These are phyloP conservation scores for Sterna hirundo DNA, from an alignment of 2,113 vertebrate genomes.

Conservation along the genomic window DNA sequence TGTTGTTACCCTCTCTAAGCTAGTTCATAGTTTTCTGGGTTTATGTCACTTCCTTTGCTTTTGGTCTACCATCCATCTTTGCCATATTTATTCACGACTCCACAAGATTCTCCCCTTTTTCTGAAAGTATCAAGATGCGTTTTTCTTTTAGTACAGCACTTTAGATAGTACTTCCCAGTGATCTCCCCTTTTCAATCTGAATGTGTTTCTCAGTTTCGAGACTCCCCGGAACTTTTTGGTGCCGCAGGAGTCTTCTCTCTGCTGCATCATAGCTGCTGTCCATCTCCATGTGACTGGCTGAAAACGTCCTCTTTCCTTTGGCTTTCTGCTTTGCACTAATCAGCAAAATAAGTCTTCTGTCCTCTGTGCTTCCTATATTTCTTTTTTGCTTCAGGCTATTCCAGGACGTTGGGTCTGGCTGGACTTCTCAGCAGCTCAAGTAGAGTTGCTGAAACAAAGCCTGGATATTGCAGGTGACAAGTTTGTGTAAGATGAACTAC, in stretches of 20 bases:
- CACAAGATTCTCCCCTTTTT: neutral
- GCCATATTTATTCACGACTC: neutral
- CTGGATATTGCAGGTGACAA: neutral
- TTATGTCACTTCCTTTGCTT: neutral
- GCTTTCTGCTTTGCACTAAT: neutral
- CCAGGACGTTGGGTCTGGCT: neutral
- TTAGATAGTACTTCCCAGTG: neutral
- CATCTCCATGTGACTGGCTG: neutral
- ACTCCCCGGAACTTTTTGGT: neutral
- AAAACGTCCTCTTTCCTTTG: neutral
- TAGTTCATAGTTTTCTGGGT: neutral
- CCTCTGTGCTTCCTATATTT: neutral
- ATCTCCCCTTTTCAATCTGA: neutral
- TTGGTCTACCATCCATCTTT: neutral
- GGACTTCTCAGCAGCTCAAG: neutral
- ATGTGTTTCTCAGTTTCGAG: neutral
- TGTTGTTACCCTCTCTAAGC: neutral
- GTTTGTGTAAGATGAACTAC: fast-evolving
- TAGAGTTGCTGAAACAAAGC: neutral
- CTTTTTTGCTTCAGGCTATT: neutral
- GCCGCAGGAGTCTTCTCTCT: neutral
- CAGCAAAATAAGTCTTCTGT: neutral
- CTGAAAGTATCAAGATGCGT: neutral
- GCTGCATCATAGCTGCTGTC: neutral
- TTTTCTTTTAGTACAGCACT: neutral